phyloP scores from a whole-genome alignment of 2,797 vertebrate species.

The Channallabes apus region DNA sequence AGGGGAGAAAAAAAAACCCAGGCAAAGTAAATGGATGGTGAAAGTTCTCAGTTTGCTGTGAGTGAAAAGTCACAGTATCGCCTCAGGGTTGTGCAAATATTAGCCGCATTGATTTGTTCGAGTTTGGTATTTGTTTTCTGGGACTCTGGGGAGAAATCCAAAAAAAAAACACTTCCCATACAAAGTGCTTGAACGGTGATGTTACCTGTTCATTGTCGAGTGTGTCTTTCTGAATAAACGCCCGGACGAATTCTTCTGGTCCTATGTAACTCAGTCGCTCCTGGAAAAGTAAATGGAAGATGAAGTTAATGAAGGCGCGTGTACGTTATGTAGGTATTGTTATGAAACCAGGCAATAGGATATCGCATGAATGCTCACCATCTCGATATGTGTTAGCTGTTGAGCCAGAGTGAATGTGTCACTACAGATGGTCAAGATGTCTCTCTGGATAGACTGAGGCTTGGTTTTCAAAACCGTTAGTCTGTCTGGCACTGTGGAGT shows the following conservation, averaged over 20 bases:
- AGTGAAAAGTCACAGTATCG: conserved; percentile 59
- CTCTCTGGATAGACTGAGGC: conserved; percentile 85
- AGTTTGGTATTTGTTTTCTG: conserved; percentile 32
- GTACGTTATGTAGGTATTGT: not conserved
- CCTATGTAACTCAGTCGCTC: conserved; percentile 93
- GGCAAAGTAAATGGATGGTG: conserved; percentile 35
- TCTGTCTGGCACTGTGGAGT: conserved; percentile 78
- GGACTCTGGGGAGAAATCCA: not conserved
- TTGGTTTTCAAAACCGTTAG: conserved; percentile 84
- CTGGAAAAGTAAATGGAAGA: conserved; percentile 67
- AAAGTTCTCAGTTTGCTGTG: conserved; percentile 43
- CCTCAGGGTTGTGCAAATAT: conserved; percentile 43
- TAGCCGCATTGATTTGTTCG: conserved; percentile 56
- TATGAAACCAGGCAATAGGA: not conserved
- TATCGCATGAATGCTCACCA: conserved; percentile 72
- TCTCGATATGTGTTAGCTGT: conserved; percentile 93
- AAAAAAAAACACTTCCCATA: not conserved
- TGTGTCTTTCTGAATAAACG: conserved; percentile 88
- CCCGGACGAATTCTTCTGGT: conserved; percentile 94
- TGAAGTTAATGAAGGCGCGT: not conserved
- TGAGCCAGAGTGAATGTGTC: conserved; percentile 91
- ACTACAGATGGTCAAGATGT: conserved; percentile 85
- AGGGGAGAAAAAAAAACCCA: not conserved
- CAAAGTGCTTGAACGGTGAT: conserved; percentile 3
- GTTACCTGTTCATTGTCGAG: conserved; percentile 89